Conservation (phyloP, 2,888 invertebrate genomes). For the Brachylomia viminalis region DNA sequence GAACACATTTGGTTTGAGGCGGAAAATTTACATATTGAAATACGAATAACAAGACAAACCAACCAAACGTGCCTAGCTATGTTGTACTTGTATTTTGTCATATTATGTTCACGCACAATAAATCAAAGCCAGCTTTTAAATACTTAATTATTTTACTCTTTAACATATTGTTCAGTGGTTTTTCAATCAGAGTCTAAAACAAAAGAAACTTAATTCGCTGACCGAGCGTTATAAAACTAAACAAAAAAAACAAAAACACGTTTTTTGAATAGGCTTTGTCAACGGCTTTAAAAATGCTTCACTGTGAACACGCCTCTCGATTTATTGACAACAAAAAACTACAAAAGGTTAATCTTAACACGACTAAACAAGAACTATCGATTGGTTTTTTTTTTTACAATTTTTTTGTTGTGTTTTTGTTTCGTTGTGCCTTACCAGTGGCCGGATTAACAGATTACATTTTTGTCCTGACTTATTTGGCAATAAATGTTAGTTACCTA, state of each 20-base stretch:
- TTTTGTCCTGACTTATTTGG: conserved; percentile 24
- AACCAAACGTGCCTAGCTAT: not conserved
- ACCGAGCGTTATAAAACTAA: conserved; percentile 10
- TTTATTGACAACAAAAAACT: conserved; percentile 69
- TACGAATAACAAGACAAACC: not conserved
- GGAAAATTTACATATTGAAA: not conserved
- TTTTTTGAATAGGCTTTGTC: conserved; percentile 65
- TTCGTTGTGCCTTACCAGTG: conserved; percentile 24
- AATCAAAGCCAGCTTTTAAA: not conserved
- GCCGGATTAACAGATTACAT: conserved; percentile 31
- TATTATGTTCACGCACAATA: not conserved
- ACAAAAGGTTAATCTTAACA: conserved; percentile 64
- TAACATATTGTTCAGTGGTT: not conserved
- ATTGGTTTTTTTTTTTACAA: not conserved
- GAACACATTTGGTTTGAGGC: conserved; percentile 8
- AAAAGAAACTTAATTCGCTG: conserved; percentile 43
- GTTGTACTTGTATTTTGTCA: not conserved
- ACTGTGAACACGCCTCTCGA: conserved; percentile 69
- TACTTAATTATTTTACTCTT: not conserved
- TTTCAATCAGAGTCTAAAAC: conserved; percentile 23
- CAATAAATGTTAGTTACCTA: conserved; percentile 32
- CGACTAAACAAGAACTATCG: conserved; percentile 47
- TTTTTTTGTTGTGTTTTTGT: not conserved
- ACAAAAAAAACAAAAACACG: conserved; percentile 34
- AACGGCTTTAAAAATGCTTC: conserved; percentile 67